Evolutionary conservation across 2,113 vertebrate species (phyloP).

Genomic region (Nettapus auritus): DNA sequence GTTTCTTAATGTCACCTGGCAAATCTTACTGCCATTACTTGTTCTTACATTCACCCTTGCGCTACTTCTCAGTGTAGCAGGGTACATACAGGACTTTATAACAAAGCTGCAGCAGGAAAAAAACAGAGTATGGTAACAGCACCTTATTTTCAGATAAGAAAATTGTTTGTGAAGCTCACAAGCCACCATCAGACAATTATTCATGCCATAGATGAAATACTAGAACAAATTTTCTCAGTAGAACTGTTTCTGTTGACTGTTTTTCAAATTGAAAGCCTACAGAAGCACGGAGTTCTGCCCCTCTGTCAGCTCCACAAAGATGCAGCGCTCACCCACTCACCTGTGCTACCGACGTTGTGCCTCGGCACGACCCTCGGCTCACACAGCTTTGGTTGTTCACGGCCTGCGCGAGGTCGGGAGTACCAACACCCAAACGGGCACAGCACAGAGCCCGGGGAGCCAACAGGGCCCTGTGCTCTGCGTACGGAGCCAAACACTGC

Average conservation of each 20-base stretch:
- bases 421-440: background rate
- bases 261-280: background rate
- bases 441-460: background rate
- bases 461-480: accelerated
- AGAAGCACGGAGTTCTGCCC: background rate
- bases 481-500: background rate
- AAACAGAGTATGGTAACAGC: background rate
- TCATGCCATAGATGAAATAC: background rate
- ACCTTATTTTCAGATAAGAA: background rate
- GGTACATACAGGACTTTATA: background rate
- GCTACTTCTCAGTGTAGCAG: background rate
- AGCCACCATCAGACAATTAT: background rate
- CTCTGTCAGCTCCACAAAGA: background rate
- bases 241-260: background rate
- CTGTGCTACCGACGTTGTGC: background rate
- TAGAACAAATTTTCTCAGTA: background rate
- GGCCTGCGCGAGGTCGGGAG: background rate
- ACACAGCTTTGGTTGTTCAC: accelerated
- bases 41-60: background rate
- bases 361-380: background rate
- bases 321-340: background rate
- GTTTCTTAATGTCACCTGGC: background rate
- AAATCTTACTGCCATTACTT: background rate
- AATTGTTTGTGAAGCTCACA: background rate
- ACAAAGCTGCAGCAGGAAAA: background rate